Evolutionary conservation across 2,888 invertebrate species (phyloP), one percentile per base, ranked within the genome.

Genomic region (Acanthosepion pharaonis): DNA sequence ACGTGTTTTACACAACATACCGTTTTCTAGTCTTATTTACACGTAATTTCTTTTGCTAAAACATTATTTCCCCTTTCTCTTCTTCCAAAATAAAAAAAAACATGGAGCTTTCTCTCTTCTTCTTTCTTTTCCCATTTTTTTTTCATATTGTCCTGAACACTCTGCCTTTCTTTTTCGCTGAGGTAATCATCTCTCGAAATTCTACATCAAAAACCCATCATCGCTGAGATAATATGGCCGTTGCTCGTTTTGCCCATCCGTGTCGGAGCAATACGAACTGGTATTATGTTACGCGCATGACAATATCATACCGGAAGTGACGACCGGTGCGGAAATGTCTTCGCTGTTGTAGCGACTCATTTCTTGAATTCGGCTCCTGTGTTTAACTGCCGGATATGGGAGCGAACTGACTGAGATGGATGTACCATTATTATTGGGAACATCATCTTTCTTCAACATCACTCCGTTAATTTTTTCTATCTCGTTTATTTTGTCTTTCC

Each of bases 331-430:
- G 78, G 78, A 78, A 78, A 78, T 78, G 78, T 78, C 78, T 78
- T 78, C n/a, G 78, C n/a, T n/a, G 78, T 78, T 78, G 78, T 78
- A 78, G 78, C 78, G 78, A 33, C 78, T 78, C 78, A 11, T 78
- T 78, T 78, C 78, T 78, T n/a, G n/a, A 78, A 78, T 78, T 78
- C 78, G n/a, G n/a, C 78, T 78, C 33, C 78, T n/a, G 78, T 78
- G 78, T 78, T 78, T 78, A 78, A 78, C 78, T 78, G n/a, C n/a
- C 78, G 78, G 78, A 78, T 78, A 78, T 78, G 78, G 78, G 78
- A n/a, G 78, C 11, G n/a, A 78, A 78, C 78, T 78, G 78, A 78
- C 78, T 78, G 78, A 78, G 78, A 78, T 78, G 78, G n/a, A 78
- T 78, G n/a, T 9, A n/a, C 78, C 20, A 23, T 23, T 59, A 59